Percentiles rank a stretch among this genome's conserved stretches.
phyloP scores from a whole-genome alignment of 2,113 vertebrate species.

The Reinhardtius hippoglossoides region DNA sequence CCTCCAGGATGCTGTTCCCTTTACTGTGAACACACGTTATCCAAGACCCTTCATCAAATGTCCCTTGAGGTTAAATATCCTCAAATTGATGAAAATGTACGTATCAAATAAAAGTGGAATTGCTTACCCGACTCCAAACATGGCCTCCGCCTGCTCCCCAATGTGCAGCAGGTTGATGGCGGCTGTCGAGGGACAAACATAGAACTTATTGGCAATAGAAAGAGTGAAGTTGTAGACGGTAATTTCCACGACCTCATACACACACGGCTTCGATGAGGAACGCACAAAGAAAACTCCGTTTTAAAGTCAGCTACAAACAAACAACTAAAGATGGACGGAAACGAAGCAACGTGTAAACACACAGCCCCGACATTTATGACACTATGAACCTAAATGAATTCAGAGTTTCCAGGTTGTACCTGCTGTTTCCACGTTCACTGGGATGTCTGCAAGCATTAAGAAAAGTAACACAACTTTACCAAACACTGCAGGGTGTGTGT shows the following conservation, averaged over 20 bases:
- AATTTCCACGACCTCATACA: too few species aligned
- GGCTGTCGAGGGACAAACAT: slow-evolving; percentile 72
- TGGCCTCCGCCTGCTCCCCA: slow-evolving; percentile 96
- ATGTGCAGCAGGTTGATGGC: slow-evolving; percentile 93
- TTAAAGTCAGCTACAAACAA: background rate
- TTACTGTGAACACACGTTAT: slow-evolving; percentile 81
- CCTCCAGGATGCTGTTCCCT: slow-evolving; percentile 93
- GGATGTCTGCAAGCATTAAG: slow-evolving; percentile 37
- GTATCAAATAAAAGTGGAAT: background rate
- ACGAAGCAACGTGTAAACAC: background rate
- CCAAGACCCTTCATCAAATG: background rate
- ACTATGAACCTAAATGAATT: background rate
- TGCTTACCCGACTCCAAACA: slow-evolving; percentile 94
- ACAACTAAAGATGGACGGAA: background rate
- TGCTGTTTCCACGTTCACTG: slow-evolving; percentile 11
- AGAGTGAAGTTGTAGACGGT: background rate
- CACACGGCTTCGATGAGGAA: background rate
- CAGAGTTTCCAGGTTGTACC: slow-evolving; percentile 23
- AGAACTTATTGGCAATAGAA: background rate
- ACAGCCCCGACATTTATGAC: background rate
- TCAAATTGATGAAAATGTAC: background rate
- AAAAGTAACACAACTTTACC: slow-evolving; percentile 13
- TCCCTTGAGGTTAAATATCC: background rate
- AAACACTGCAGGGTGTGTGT: background rate
- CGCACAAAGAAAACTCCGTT: background rate